Evolutionary conservation across 1,140 invertebrate species (phyloP), one percentile per base, ranked within the genome.

Genomic region (Diuraphis noxia): DNA sequence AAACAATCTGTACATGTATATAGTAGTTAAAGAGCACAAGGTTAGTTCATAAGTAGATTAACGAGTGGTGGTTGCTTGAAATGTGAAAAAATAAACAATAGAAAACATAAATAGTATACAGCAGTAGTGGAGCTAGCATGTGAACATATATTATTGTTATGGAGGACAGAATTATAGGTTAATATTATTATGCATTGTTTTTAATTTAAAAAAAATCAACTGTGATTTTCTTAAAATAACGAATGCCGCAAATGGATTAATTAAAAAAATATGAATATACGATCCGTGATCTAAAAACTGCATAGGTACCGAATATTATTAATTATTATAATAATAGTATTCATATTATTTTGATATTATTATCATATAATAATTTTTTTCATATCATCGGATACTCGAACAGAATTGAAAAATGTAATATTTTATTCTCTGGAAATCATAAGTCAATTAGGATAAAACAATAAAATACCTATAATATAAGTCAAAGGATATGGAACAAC

Each of bases 11-110:
- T 17, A 13, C 13, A 0, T 38, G 34, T n/a, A 21, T 21, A 63
- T n/a, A 63, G 34, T 21, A 40, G 86, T 56, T 88, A 88, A 88
- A 56, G 49, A 88, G 86, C 36, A 88, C 86, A 88, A 88, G 86
- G 86, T 88, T 63, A 40, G 36, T 49, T 40, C 86, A 40, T 23
- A 88, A 56, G 36, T 88, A 88, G 52, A 88, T 88, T 88, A 88
- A 88, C 86, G 46, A 7, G 13, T 36, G 85, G 34, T 56, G 86
- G 34, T 25, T 88, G 86, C 30, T 63, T 63, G 38, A 30, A 63
- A 88, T 21, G 25, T 5, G 1, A 63, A 52, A 46, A 56, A 56
- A 38, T n/a, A 88, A 88, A 86, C 86, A 88, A 88, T 88, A 21
- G 86, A 40, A 63, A 40, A 40, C 56, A 88, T n/a, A 17, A 40